Base-by-base conservation (phyloP, 1,140 invertebrate species). In the Drosophila gunungcola region DNA sequence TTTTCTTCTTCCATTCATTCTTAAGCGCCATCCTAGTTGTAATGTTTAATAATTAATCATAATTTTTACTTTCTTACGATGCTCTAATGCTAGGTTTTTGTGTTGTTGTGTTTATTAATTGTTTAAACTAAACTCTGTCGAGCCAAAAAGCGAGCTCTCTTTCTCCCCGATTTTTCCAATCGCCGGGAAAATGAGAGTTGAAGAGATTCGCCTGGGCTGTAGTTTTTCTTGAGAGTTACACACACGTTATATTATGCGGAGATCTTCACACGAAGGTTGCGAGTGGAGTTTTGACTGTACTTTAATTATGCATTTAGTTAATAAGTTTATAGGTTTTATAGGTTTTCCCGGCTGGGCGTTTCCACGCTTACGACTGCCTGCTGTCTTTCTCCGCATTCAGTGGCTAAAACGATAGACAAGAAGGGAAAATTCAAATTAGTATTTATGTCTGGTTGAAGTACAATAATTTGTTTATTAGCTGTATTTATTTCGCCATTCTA, bases 251-350 rank as follows among this genome's bases (percentile, higher is more conserved):
- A 68, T 48, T 70, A 80, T 78, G 78, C 61, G 83, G 82, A 86
- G 82, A 86, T 86, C 82, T 86, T 88, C 82, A 86, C 82, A 88
- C 82, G 80, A 83, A 76, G 73, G 83, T 83, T 86, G 73, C 73
- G 81, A 80, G 81, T 84, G 82, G 72, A 88, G 82, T 88, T 51
- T 51, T 86, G 82, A 86, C 82, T 86, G 83, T 85, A 86, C 81
- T 81, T 55, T 62, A 63, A 74, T 54, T 74, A 74, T 74, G 72
- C 73, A 77, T 77, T 80, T 81, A 74, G 74, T 82, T 82, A 79
- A 83, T 76, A 84, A 64, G 80, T 65, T 75, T 61, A 62, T 70
- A 65, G 43, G 32, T 82, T 57, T 46, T 45, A 56, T 68, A 76
- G 80, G 48, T 48, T 56, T 68, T 70, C 39, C 70, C 41, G 48